Base-by-base conservation (phyloP, 2,113 vertebrate species). In the Ochotona princeps region DNA sequence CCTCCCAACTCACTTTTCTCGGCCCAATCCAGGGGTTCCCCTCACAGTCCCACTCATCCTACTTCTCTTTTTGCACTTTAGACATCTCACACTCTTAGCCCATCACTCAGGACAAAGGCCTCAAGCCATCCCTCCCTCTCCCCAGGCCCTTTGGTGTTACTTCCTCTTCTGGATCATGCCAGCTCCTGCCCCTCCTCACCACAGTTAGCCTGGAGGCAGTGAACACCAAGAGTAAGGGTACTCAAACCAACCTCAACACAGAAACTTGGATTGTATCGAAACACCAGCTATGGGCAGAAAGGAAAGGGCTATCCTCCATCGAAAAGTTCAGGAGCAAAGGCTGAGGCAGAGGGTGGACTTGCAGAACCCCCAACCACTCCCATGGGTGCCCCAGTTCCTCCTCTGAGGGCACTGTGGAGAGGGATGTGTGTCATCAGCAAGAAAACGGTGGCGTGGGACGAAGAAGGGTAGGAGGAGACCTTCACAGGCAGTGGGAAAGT, bases 191-290 rank as follows among this genome's bases (percentile, higher is more conserved):
- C 26, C 7, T 28, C 60, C 17, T 15, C 25, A 44, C n/a, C 65
- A 20, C 26, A 49, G 38, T 44, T 44, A 44, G 4, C 38, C 38
- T 44, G 38, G 38, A 44, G 38, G 38, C 38, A 44, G 38, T 44
- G 38, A 44, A 44, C 38, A 44, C 38, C 20, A 54, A 5, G 3
- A 4, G 14, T 76, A 38, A 11, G 21, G 35, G 14, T 18, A 73
- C 94, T 54, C 83, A 83, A 83, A 76, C 13, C 32, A 66, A 85
- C 44, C 82, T 44, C 30, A 70, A 61, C 83, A 87, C 20, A 73
- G 67, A 83, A 66, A 35, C 25, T 30, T 85, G 38, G 38, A 57
- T 13, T 12, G 30, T 60, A n/a, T 72, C 11, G 35, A 67, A 76
- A 72, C 61, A 70, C 25, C 35, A 83, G 49, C 26, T 28, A 61